A percentile compares a stretch with the other conserved stretches of the same genome.
Conservation (phyloP, 2,888 invertebrate species). For the Blastobasis lacticolella region DNA sequence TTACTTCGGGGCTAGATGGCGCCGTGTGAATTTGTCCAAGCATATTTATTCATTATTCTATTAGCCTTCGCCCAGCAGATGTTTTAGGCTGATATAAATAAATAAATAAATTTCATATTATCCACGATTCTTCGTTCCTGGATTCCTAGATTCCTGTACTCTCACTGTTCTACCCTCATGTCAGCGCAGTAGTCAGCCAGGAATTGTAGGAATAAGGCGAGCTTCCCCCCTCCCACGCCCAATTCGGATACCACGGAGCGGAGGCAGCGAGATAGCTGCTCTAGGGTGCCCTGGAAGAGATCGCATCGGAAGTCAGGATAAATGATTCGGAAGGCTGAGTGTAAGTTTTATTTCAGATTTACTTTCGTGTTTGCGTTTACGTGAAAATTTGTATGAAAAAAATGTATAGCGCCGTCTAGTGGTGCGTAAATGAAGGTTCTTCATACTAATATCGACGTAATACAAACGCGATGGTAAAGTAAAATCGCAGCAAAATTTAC, state of each 20-base stretch:
- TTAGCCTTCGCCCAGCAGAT: too few relatives aligned
- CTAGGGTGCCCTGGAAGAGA: constrained; percentile 42
- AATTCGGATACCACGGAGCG: constrained; percentile 45
- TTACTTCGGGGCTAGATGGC: too few relatives aligned
- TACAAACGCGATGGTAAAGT: too few relatives aligned
- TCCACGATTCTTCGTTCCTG: too few relatives aligned
- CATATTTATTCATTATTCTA: too few relatives aligned
- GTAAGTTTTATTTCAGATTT: not conserved
- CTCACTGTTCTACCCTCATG: constrained; percentile 41
- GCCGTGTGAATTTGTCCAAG: too few relatives aligned
- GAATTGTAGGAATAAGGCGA: constrained; percentile 58
- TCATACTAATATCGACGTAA: too few relatives aligned
- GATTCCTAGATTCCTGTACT: not conserved
- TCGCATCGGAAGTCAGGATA: not conserved
- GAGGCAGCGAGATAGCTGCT: constrained; percentile 54
- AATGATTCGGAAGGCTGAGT: not conserved
- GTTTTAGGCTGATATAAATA: too few relatives aligned
- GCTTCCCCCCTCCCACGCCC: constrained; percentile 49
- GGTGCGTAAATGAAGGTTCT: not conserved
- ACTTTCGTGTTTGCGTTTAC: not conserved
- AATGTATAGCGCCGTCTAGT: not conserved
- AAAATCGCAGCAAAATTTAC: too few relatives aligned
- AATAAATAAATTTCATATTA: too few relatives aligned
- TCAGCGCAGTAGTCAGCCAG: constrained; percentile 59
- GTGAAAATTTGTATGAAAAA: not conserved